Evolutionary conservation across 2,888 invertebrate species (phyloP).

Genomic region (Drosophila prostipennis): DNA sequence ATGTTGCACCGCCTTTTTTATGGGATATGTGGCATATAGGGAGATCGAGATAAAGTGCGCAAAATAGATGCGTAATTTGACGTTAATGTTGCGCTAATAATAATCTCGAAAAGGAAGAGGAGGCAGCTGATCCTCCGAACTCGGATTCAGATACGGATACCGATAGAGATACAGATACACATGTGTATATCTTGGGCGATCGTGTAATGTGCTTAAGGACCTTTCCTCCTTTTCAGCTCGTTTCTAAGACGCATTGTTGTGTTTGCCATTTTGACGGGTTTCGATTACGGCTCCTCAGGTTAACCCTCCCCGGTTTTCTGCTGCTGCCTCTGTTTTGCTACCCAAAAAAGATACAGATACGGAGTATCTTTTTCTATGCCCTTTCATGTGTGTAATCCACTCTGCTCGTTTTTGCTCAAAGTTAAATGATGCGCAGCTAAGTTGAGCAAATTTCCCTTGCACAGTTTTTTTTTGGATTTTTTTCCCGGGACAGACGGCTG

Average conservation of each 20-base stretch:
- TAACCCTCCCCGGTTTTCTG: constrained; percentile 6
- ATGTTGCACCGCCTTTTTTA: constrained; percentile 34
- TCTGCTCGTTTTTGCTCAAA: constrained; percentile 69
- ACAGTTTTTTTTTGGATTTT: constrained; percentile 26
- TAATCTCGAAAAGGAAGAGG: constrained; percentile 61
- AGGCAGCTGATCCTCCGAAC: constrained; percentile 43
- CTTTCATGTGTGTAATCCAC: constrained; percentile 76
- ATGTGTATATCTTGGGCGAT: constrained; percentile 46
- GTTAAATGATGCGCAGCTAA: constrained; percentile 80
- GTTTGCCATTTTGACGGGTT: constrained; percentile 78
- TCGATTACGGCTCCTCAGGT: constrained; percentile 67
- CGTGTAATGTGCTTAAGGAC: constrained; percentile 62
- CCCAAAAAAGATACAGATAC: constrained; percentile 7
- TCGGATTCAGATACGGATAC: neutral
- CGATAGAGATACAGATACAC: constrained; percentile 13
- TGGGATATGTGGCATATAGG: constrained; percentile 26
- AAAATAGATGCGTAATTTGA: constrained; percentile 79
- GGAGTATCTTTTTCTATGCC: constrained; percentile 41
- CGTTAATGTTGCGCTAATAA: constrained; percentile 82
- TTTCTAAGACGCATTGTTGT: constrained; percentile 53
- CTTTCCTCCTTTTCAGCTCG: constrained; percentile 32
- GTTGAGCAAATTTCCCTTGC: constrained; percentile 61
- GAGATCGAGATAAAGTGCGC: constrained; percentile 70
- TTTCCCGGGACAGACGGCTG: constrained; percentile 49
- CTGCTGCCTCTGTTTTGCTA: neutral